Evolutionary conservation across 2,888 invertebrate genomes (phyloP), one percentile per base, ranked within the genome.

Genomic region (Magallana nippona): DNA sequence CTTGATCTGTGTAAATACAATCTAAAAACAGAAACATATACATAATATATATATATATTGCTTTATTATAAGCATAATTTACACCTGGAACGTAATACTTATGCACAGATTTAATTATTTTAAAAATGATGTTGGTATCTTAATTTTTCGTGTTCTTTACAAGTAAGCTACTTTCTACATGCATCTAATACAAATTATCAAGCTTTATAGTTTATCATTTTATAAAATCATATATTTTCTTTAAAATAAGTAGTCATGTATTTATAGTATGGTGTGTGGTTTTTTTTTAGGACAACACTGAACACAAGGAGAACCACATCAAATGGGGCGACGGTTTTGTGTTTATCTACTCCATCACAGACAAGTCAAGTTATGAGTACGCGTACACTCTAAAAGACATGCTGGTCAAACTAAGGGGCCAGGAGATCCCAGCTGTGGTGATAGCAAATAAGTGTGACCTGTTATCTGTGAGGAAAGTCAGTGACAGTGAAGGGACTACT

Each of bases 261-360:
- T 19, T 60, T n/a, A 19, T 19, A 60, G n/a, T 10, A 60, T 60
- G 8, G 19, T 60, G n/a, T 19, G 55, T 79, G 19, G 0, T 57
- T 13, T 27, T 57, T 13, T 27, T 71, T 15, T 13, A 82, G 82
- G 78, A 58, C 32, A 56, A 78, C 0, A 84, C 83, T 13, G 91
- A 90, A n/a, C 87, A 83, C 2, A 83, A 91, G 63, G 92, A 92
- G 82, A 90, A 89, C 81, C 91, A 92, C 84, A 95, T 97, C 44
- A 96, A 97, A 92, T 98, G 98, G 98, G 98, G 98, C 0, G 98
- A 98, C 93, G 98, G 98, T 0, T 95, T 98, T 84, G 96, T 97
- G 83, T 95, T 98, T 77, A 97, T 98, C 55, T 98, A 98, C 94
- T 97, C 98, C 81, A 97, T 98, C 92, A 98, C 97, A 0, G 98